Evolutionary conservation across 1,140 invertebrate genomes (phyloP).

Genomic region (Drosophila mauritiana): DNA sequence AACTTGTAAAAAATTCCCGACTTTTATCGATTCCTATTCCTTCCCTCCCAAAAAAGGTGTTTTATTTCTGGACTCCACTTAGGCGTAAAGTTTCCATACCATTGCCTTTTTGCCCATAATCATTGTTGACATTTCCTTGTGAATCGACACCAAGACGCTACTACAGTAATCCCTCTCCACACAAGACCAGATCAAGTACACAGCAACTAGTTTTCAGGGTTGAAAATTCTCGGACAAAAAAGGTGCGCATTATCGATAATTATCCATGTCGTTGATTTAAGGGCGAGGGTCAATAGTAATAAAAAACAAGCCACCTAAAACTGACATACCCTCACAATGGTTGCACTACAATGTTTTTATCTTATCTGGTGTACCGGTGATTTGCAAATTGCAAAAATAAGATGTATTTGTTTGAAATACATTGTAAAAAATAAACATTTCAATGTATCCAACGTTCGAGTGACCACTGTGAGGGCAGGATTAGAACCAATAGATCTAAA

Average conservation of each 20-base stretch:
- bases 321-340: conserved; percentile 2
- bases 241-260: conserved; percentile 44
- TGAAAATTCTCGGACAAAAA: conserved; percentile 17
- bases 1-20: background rate
- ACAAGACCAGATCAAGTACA: conserved; percentile 71
- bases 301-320: conserved; percentile 11
- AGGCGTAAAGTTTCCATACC: conserved; percentile 57
- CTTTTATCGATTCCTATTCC: conserved; percentile 35
- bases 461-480: conserved; percentile 8
- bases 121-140: conserved; percentile 59
- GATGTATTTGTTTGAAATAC: background rate
- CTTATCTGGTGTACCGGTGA: background rate
- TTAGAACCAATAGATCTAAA: conserved; percentile 8
- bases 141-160: conserved; percentile 22
- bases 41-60: conserved; percentile 4
- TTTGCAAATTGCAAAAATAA: background rate
- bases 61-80: conserved; percentile 33
- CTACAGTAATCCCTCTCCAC: conserved; percentile 13
- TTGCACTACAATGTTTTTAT: background rate
- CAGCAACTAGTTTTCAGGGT: conserved; percentile 40
- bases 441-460: background rate
- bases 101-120: conserved; percentile 50
- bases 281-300: conserved; percentile 17
- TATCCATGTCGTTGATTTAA: conserved; percentile 22
- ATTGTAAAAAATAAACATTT: background rate